Percentiles rank a stretch among this genome's conserved stretches.
Evolutionary conservation across 2,113 vertebrate species (phyloP).

Genomic region (Pampusana beccarii): DNA sequence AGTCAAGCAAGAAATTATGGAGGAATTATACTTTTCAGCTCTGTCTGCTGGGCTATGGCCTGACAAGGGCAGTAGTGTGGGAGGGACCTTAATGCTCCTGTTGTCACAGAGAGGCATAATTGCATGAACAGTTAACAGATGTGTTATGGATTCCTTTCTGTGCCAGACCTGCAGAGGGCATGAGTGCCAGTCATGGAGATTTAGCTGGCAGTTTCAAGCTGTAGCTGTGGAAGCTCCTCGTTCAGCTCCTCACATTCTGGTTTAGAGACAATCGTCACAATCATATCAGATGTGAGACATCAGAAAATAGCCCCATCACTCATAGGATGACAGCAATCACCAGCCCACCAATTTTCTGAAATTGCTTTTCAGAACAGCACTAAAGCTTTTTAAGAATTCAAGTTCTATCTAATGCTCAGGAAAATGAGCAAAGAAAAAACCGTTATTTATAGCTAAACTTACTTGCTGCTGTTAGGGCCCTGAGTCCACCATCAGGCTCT

Average conservation of each 20-base stretch:
- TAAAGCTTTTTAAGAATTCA: constrained; percentile 19
- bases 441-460: background rate
- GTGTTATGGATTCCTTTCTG: background rate
- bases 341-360: background rate
- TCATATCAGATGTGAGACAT: background rate
- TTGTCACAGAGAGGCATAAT: background rate
- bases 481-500: background rate
- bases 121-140: background rate
- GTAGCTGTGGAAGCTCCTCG: background rate
- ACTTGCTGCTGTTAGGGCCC: background rate
- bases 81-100: background rate
- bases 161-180: background rate
- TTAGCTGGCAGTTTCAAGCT: background rate
- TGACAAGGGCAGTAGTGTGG: background rate
- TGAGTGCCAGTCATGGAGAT: background rate
- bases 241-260: background rate
- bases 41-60: background rate
- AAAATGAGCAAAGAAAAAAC: background rate
- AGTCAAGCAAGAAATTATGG: background rate
- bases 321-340: constrained; percentile 34
- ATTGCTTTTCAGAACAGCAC: background rate
- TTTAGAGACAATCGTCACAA: background rate
- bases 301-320: background rate
- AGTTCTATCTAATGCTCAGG: background rate
- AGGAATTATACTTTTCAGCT: background rate